A percentile compares a stretch with the other conserved stretches of the same genome.
Evolutionary conservation across 2,797 vertebrate genomes (phyloP).

Genomic region (Leuciscus waleckii): DNA sequence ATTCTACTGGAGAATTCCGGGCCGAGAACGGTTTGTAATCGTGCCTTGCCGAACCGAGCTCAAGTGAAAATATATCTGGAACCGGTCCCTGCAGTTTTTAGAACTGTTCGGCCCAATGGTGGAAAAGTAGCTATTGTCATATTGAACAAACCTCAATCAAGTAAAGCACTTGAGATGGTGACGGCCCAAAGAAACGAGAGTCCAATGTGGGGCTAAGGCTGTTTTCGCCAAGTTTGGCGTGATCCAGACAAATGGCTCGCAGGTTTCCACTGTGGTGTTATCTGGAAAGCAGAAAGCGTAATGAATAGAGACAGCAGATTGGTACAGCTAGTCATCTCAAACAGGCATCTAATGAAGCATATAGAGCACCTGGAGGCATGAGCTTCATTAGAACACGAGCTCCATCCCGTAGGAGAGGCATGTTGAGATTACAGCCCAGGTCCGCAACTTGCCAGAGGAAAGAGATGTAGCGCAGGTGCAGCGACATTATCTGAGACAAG

Average conservation of each 20-base stretch:
- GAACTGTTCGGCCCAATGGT: background rate
- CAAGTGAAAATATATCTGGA: no score
- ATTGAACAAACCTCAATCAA: constrained; percentile 91
- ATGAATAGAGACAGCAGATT: background rate
- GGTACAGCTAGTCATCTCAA: background rate
- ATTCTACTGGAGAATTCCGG: no score
- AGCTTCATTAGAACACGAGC: constrained; percentile 98
- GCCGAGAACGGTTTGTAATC: no score
- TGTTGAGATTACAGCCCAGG: constrained; percentile 95
- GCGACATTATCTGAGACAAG: constrained; percentile 93
- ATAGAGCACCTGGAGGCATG: constrained; percentile 92
- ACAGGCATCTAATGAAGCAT: background rate
- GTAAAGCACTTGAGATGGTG: constrained; percentile 99
- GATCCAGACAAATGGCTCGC: constrained; percentile 96
- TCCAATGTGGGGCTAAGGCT: constrained; percentile 97
- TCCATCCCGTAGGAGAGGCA: constrained; percentile 96
- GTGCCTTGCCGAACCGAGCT: no score
- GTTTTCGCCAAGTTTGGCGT: constrained; percentile 97
- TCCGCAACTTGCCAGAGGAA: constrained; percentile 99
- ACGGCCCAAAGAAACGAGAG: constrained; percentile 96
- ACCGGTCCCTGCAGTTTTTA: no score
- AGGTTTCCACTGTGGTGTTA: constrained; percentile 96
- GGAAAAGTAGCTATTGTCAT: background rate
- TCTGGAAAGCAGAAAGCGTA: constrained; percentile 77
- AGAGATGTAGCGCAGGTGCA: constrained; percentile 98